Evolutionary conservation across 2,113 vertebrate species (phyloP).

Genomic region (Hippocampus abdominalis): DNA sequence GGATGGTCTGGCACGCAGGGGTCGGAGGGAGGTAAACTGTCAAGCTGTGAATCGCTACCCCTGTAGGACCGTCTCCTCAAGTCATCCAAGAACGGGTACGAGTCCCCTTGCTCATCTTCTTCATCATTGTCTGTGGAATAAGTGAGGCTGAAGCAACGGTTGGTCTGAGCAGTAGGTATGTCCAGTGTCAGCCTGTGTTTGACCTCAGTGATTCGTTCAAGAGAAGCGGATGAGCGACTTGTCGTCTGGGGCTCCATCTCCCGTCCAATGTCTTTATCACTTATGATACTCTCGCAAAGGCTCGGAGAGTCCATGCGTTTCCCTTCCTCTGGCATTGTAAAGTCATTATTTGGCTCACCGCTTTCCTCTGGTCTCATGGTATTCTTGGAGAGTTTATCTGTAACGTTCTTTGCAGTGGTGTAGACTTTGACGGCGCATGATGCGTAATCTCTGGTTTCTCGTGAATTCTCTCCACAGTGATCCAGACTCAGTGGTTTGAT

Average conservation of each 20-base stretch:
- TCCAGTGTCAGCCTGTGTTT: constrained; percentile 74
- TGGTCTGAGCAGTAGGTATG: constrained; percentile 80
- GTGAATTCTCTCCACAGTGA: constrained; percentile 33
- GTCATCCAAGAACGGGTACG: constrained; percentile 64
- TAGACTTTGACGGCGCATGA: constrained; percentile 27
- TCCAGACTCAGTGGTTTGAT: constrained; percentile 74
- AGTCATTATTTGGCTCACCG: constrained; percentile 72
- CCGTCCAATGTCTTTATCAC: constrained; percentile 71
- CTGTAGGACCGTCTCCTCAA: constrained; percentile 66
- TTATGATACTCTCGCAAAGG: constrained; percentile 65
- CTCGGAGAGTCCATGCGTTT: constrained; percentile 69
- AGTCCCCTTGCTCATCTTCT: constrained; percentile 59
- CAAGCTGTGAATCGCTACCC: constrained; percentile 64
- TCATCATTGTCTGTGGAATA: constrained; percentile 82
- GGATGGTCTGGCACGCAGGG: constrained; percentile 60
- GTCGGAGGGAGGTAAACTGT: constrained; percentile 67
- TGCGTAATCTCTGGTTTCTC: constrained; percentile 26
- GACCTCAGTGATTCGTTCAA: constrained; percentile 74
- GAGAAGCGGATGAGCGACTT: constrained; percentile 57
- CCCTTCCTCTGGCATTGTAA: constrained; percentile 60
- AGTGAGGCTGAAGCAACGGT: constrained; percentile 79
- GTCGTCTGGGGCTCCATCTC: constrained; percentile 58
- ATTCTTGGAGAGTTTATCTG: constrained; percentile 51
- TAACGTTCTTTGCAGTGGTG: constrained; percentile 43
- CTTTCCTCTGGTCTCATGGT: constrained; percentile 50